phyloP scores from a whole-genome alignment of 1,140 invertebrate species.

The Penaeus japonicus region DNA sequence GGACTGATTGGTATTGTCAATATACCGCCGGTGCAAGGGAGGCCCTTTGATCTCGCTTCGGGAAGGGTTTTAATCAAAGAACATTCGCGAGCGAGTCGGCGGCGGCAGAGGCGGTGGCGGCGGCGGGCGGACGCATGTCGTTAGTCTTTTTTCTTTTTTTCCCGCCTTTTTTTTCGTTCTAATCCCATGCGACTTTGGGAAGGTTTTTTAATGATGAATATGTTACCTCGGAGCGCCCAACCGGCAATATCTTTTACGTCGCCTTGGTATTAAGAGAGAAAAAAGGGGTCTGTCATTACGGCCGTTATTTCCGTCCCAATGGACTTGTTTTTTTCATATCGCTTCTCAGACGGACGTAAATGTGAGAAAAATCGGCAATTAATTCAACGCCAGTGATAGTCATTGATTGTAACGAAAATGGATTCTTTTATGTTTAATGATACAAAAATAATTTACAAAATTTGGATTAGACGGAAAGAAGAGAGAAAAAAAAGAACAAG shows the following conservation, averaged over 20 bases:
- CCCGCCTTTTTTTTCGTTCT: no score
- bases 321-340: no score
- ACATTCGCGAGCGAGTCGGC: background rate
- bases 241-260: background rate
- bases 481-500: no score
- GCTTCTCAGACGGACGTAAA: no score
- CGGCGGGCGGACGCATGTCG: background rate
- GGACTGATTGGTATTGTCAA: conserved; percentile 2
- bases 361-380: no score
- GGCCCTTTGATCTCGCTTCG: background rate
- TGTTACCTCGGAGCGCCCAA: background rate
- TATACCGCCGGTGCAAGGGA: background rate
- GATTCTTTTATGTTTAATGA: no score
- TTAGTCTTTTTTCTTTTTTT: background rate
- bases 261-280: no score
- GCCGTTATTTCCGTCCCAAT: background rate
- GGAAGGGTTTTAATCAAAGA: background rate
- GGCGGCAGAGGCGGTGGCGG: background rate
- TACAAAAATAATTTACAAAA: no score
- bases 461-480: no score
- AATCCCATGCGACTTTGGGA: no score
- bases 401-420: no score
- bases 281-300: background rate
- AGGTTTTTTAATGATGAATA: conserved; percentile 1
- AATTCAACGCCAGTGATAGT: no score